Evolutionary conservation across 2,888 invertebrate species (phyloP).

Genomic region (Lampropteryx suffumata): DNA sequence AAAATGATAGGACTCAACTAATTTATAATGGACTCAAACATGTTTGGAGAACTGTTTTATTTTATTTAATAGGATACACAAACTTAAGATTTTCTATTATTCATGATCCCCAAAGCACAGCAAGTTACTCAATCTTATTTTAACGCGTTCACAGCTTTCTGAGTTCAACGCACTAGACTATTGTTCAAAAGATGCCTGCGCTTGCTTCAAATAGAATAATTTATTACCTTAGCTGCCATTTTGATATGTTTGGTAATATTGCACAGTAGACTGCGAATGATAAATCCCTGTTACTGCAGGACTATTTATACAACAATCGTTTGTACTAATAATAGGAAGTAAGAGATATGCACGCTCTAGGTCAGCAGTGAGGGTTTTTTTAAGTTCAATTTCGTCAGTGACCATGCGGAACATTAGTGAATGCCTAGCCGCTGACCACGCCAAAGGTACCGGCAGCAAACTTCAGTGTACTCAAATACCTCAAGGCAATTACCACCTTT

Average conservation of each 20-base stretch:
- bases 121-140: no score
- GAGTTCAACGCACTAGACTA: neutral
- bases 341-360: slow-evolving; percentile 67
- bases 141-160: no score
- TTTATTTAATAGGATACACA: no score
- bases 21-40: no score
- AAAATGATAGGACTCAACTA: no score
- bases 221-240: slow-evolving; percentile 78
- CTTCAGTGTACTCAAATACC: slow-evolving; percentile 5
- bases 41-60: no score
- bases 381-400: slow-evolving; percentile 66
- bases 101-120: no score
- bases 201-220: slow-evolving; percentile 1
- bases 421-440: slow-evolving; percentile 33
- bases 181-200: neutral
- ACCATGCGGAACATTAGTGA: slow-evolving; percentile 64
- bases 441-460: slow-evolving; percentile 18
- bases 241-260: slow-evolving; percentile 66
- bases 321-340: slow-evolving; percentile 74
- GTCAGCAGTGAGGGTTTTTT: slow-evolving; percentile 65
- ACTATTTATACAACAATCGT: slow-evolving; percentile 68
- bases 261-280: slow-evolving; percentile 76
- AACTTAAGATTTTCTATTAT: no score
- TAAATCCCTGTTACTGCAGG: slow-evolving; percentile 55
- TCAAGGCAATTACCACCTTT: slow-evolving; percentile 16